Percentiles rank a stretch among this genome's conserved stretches.
Conservation (phyloP, 2,113 vertebrate genomes). For the Trematomus loennbergii region DNA sequence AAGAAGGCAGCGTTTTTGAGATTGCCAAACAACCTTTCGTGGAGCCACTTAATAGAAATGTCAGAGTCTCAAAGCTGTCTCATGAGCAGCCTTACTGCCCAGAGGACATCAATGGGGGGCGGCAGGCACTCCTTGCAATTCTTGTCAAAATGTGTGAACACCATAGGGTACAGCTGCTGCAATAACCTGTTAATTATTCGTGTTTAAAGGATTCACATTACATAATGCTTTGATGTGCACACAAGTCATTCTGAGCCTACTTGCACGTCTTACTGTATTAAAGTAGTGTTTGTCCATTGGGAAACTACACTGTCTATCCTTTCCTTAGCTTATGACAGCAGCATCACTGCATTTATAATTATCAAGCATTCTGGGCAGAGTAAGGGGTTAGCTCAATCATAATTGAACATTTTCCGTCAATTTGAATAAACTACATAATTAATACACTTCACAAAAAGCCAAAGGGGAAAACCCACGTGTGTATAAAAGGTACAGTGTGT, state of each 20-base stretch:
- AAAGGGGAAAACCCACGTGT: constrained; percentile 1
- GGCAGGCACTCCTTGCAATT: constrained; percentile 20
- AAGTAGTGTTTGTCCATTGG: background rate
- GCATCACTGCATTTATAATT: constrained; percentile 8
- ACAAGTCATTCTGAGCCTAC: constrained; percentile 11
- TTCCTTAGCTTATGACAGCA: constrained; percentile 3
- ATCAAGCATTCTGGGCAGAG: constrained; percentile 13
- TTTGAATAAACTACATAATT: constrained; percentile 35
- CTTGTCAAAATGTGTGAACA: constrained; percentile 57
- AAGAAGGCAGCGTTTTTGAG: constrained; percentile 57
- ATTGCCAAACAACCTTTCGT: constrained; percentile 61
- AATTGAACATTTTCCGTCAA: constrained; percentile 31
- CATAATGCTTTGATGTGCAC: constrained; percentile 3
- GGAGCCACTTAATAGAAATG: constrained; percentile 76
- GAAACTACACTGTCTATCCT: background rate
- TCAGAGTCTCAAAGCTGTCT: constrained; percentile 59
- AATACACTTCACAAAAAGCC: constrained; percentile 4
- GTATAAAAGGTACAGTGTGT: background rate
- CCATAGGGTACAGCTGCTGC: constrained; percentile 25
- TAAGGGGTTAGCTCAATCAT: constrained; percentile 4
- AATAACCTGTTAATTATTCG: constrained; percentile 26
- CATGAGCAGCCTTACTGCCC: constrained; percentile 38
- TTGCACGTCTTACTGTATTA: constrained; percentile 15
- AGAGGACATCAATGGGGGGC: constrained; percentile 28
- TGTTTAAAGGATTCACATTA: background rate